A percentile compares a stretch with the other conserved stretches of the same genome.
Conservation (phyloP, 2,113 vertebrate species). For the Amphiprion ocellaris region DNA sequence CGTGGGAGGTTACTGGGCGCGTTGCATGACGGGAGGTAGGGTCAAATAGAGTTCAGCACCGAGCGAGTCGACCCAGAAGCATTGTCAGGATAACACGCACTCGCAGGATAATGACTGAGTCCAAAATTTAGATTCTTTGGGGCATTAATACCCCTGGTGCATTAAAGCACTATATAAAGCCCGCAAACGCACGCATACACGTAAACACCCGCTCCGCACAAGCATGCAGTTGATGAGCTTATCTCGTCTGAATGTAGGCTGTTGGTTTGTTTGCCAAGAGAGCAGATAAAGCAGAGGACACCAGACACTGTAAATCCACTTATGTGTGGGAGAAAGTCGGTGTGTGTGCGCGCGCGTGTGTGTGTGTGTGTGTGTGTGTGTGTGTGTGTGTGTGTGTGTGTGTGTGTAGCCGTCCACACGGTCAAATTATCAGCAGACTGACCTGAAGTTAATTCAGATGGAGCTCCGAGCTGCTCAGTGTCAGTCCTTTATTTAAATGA, state of each 20-base stretch:
- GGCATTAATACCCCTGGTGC: conserved; percentile 37
- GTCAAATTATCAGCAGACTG: conserved; percentile 7
- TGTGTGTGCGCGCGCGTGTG: background rate
- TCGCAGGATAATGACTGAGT: conserved; percentile 45
- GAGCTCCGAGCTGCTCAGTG: conserved; percentile 25
- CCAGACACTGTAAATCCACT: conserved; percentile 69
- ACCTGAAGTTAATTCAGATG: conserved; percentile 14
- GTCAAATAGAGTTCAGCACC: conserved; percentile 82
- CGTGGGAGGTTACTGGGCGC: conserved; percentile 55
- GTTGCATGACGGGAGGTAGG: conserved; percentile 77
- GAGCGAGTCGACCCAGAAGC: conserved; percentile 60
- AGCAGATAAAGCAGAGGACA: conserved; percentile 58
- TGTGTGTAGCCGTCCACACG: conserved; percentile 22
- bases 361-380: conserved; percentile 6
- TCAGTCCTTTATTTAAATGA: background rate
- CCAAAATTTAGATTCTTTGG: conserved; percentile 62
- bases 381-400: background rate
- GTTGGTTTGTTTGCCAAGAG: conserved; percentile 64
- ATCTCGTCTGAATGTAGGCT: conserved; percentile 70
- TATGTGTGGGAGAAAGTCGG: conserved; percentile 47
- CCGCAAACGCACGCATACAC: conserved; percentile 33
- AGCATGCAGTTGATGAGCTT: conserved; percentile 67
- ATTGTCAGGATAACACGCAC: conserved; percentile 48
- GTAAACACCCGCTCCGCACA: conserved; percentile 18
- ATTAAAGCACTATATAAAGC: conserved; percentile 54